A percentile compares a stretch with the other conserved stretches of the same genome.
These are phyloP conservation scores for Anastrepha obliqua DNA, from an alignment of 1,140 invertebrate species.

Conservation along the genomic window DNA sequence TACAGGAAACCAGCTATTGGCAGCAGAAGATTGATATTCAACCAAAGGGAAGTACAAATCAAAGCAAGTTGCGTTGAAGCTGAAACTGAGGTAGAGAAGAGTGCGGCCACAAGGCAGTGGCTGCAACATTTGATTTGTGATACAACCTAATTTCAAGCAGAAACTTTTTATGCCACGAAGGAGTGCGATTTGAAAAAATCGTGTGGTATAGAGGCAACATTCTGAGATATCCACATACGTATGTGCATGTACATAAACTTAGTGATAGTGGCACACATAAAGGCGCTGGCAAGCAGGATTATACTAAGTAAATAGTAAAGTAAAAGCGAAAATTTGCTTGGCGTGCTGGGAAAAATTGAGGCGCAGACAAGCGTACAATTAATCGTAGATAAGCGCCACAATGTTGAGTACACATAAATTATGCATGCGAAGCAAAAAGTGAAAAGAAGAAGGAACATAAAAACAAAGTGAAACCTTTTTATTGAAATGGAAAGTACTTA, in stretches of 20 bases:
- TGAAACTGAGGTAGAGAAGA: neutral
- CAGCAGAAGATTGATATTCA: constrained; percentile 18
- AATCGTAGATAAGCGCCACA: constrained; percentile 32
- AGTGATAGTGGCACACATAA: neutral
- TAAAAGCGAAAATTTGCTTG: constrained; percentile 7
- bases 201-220: no score
- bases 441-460: neutral
- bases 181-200: neutral
- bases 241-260: neutral
- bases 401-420: constrained; percentile 28
- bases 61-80: neutral
- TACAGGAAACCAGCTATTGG: constrained; percentile 3
- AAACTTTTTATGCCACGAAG: constrained; percentile 1
- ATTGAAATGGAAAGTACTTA: neutral
- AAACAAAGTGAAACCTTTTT: neutral
- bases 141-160: constrained; percentile 9
- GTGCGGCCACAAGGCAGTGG: neutral
- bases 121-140: constrained; percentile 38
- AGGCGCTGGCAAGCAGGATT: neutral
- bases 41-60: constrained; percentile 39
- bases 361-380: constrained; percentile 26
- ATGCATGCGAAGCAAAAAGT: constrained; percentile 2
- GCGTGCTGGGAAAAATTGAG: constrained; percentile 5
- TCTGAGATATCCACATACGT: neutral
- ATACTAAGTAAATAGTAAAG: neutral